Base-by-base conservation (phyloP, 2,888 invertebrate genomes). In the Abscondita cerata region DNA sequence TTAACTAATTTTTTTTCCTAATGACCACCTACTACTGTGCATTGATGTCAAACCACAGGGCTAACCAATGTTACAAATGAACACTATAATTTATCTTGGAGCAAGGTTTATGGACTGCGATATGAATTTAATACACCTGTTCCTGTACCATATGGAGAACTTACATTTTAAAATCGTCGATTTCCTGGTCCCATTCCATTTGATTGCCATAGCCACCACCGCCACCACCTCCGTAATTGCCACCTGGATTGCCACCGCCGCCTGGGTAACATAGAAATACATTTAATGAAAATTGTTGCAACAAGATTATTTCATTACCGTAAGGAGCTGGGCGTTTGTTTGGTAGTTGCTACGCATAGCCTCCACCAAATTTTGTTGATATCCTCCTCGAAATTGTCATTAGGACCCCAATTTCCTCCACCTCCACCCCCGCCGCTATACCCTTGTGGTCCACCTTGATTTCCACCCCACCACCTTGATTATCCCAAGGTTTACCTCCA, bases 321-420 rank as follows among this genome's bases (percentile, higher is more conserved):
- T 93, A 88, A 70, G 92, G 89, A 75, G 91, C 87, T 62, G 87
- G 83, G 74, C 90, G 83, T 87, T 85, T 56, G 84, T 83, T 13
- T 86, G 86, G 81, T 85, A 88, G 76, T 89, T 89, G 74, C 85
- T 87, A 67, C 95, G 86, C 80, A 94, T 87, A 0, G 95, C 93
- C 95, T 38, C 93, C 95, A 11, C 76, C 76, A 74, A 90, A 62
- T 88, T 87, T 78, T 93, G 94, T 72, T 94, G 93, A 77, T 95
- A 94, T 52, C 90, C 89, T 61, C 87, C 87, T 18, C 91, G 91
- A 68, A 91, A 75, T 84, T 87, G 75, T 86, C 88, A 70, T 86
- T 87, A 41, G 86, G 70, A 5, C 66, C 62, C 6, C 73, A 85
- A 82, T 86, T 83, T 47, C 81, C 81, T n/a, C 83, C 81, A 12